Conservation (phyloP, 1,140 invertebrate species). For the Heterodera schachtii region DNA sequence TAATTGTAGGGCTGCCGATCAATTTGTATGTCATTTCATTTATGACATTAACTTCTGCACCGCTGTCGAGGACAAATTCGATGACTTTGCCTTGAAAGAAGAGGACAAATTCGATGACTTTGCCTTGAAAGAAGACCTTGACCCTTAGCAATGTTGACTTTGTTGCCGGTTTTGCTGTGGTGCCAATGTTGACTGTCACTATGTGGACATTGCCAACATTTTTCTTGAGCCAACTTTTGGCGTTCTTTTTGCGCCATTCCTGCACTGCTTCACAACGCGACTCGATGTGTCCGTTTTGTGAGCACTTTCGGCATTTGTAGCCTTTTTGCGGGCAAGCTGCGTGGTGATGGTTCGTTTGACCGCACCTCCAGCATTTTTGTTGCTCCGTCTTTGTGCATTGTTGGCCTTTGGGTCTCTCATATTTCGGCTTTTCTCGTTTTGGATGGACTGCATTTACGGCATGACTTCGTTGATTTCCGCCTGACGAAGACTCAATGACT, state of each 20-base stretch:
- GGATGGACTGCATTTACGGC: neutral
- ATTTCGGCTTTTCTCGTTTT: neutral
- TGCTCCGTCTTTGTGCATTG: neutral
- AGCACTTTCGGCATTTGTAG: neutral
- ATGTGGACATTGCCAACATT: neutral
- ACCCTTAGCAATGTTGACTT: neutral
- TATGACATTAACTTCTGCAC: slow-evolving; percentile 11
- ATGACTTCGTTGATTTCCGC: neutral
- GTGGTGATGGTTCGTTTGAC: neutral
- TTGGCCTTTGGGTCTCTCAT: neutral
- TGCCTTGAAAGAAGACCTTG: too few relatives aligned
- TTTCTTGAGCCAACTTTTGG: neutral
- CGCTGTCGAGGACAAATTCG: neutral
- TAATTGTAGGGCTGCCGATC: slow-evolving; percentile 5
- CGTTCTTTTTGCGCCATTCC: neutral
- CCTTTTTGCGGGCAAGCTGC: neutral
- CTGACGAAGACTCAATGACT: neutral
- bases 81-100: neutral
- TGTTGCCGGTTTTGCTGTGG: neutral
- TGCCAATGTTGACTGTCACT: neutral
- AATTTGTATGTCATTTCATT: neutral
- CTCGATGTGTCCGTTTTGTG: neutral
- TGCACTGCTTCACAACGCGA: neutral
- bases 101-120: too few relatives aligned
- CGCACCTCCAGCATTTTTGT: neutral